Conservation (phyloP, 2,113 vertebrate genomes). For the Syngnathus typhle region DNA sequence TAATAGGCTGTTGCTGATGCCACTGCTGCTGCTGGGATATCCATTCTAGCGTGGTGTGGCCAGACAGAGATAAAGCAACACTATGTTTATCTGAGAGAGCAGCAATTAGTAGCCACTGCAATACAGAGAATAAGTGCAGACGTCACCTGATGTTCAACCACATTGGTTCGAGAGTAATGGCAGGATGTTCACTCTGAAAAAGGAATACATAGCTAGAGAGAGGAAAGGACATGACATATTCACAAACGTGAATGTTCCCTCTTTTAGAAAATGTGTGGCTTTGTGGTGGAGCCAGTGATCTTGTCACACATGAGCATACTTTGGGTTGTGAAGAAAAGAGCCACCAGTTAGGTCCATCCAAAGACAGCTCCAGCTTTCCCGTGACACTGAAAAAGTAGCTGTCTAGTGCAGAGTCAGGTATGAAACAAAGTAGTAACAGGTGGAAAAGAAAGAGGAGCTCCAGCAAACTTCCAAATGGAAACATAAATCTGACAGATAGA, state of each 20-base stretch:
- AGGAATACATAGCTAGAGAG: constrained; percentile 12
- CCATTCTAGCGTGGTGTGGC: constrained; percentile 48
- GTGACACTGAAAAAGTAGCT: constrained; percentile 1
- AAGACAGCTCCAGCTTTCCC: background rate
- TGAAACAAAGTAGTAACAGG: constrained; percentile 21
- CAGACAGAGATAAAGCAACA: constrained; percentile 52
- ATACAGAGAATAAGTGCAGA: constrained; percentile 40
- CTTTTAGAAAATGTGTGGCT: too few relatives aligned
- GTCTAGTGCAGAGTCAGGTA: constrained; percentile 25
- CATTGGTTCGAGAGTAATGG: constrained; percentile 28
- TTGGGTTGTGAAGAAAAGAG: too few relatives aligned
- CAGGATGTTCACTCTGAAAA: constrained; percentile 15
- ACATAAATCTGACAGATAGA: constrained; percentile 48
- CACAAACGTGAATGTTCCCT: too few relatives aligned
- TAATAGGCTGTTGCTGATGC: constrained; percentile 17
- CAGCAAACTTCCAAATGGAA: constrained; percentile 25
- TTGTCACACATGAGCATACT: too few relatives aligned
- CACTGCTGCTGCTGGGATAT: constrained; percentile 33
- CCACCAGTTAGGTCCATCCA: too few relatives aligned
- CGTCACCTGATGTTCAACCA: constrained; percentile 50
- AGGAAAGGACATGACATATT: constrained; percentile 3
- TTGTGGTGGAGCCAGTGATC: too few relatives aligned
- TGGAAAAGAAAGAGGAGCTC: constrained; percentile 14
- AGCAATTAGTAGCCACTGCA: constrained; percentile 56
- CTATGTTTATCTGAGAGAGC: constrained; percentile 54